These are phyloP conservation scores for Hypothenemus hampei DNA, from an alignment of 1,140 invertebrate genomes.

Conservation along the genomic window DNA sequence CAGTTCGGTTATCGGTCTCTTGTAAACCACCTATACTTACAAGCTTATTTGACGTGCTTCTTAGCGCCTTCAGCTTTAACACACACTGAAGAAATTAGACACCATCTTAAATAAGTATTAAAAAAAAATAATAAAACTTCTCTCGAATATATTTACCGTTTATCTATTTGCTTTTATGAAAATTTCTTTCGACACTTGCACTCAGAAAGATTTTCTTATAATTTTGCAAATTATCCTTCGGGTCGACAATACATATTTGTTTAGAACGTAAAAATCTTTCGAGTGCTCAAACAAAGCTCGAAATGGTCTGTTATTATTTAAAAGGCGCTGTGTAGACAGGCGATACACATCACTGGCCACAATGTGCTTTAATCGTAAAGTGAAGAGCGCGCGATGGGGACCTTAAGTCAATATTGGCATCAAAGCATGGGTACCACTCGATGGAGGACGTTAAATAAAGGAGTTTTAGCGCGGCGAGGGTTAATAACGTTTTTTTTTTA, in stretches of 20 bases:
- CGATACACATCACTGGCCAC: conserved; percentile 22
- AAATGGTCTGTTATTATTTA: conserved; percentile 18
- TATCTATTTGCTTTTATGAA: conserved; percentile 9
- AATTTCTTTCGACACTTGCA: no score
- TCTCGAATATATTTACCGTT: no score
- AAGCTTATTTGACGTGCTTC: conserved; percentile 13
- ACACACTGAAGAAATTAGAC: conserved; percentile 15
- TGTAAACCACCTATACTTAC: conserved; percentile 2
- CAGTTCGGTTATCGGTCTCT: conserved; percentile 1
- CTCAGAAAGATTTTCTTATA: no score
- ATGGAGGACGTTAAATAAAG: no score
- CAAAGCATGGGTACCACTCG: conserved; percentile 15
- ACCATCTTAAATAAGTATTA: conserved; percentile 8
- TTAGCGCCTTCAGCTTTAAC: conserved; percentile 6
- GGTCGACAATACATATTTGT: no score
- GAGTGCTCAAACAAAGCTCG: conserved; percentile 9
- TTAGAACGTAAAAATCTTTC: conserved; percentile 15
- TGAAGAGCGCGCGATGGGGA: conserved; percentile 23
- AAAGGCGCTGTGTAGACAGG: conserved; percentile 13
- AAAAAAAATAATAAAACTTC: no score
- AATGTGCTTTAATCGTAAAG: conserved; percentile 24
- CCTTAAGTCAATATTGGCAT: conserved; percentile 25
- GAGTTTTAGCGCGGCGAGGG: no score
- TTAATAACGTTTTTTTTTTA: no score
- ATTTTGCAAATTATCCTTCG: no score